A percentile compares a stretch with the other conserved stretches of the same genome.
Evolutionary conservation across 2,888 invertebrate genomes (phyloP).

Genomic region (Pemphredon lugubris): DNA sequence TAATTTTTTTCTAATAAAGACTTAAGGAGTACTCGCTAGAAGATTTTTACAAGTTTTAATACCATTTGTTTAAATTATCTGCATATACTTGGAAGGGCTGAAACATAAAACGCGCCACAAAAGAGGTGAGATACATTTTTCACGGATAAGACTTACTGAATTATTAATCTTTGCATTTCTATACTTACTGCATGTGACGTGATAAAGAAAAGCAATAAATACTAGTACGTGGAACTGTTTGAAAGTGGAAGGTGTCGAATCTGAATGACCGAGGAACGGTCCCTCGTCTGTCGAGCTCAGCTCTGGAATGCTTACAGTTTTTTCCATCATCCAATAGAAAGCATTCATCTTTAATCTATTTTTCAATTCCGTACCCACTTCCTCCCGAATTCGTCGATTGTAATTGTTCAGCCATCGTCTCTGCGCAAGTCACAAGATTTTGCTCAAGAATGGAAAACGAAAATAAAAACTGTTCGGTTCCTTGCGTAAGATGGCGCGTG

Average conservation of each 20-base stretch:
- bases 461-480: not conserved
- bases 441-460: no score
- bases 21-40: not conserved
- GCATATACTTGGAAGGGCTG: conserved; percentile 9
- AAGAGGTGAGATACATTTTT: not conserved
- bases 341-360: conserved; percentile 87
- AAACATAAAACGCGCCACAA: not conserved
- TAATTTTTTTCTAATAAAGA: conserved; percentile 8
- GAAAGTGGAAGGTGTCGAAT: conserved; percentile 34
- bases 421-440: no score
- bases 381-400: conserved; percentile 87
- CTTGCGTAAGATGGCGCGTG: no score
- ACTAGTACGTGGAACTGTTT: conserved; percentile 42
- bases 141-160: not conserved
- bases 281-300: conserved; percentile 74
- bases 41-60: conserved; percentile 5
- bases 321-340: conserved; percentile 92
- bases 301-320: conserved; percentile 87
- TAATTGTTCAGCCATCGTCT: conserved; percentile 91
- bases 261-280: conserved; percentile 57
- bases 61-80: conserved; percentile 23
- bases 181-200: conserved; percentile 40
- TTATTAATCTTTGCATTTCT: no score
- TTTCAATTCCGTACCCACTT: conserved; percentile 89
- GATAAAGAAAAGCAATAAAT: conserved; percentile 33